Evolutionary conservation across 2,797 vertebrate species (phyloP).

Genomic region (Sebastes itinus): DNA sequence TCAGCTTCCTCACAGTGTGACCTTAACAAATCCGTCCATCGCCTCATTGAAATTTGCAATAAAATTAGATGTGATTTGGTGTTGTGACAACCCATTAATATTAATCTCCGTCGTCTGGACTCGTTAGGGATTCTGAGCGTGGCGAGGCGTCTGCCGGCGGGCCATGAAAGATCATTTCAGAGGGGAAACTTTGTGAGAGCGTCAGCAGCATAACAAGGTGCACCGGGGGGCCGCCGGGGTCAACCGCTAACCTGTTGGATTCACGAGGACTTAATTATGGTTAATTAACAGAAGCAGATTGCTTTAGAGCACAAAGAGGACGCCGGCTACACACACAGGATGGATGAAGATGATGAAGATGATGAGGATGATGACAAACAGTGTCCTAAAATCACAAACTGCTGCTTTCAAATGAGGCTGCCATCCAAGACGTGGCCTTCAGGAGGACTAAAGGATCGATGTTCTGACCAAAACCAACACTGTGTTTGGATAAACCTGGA

Average conservation of each 20-base stretch:
- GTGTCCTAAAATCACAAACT: background rate
- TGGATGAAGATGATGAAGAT: constrained; percentile 4
- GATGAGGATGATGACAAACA: background rate
- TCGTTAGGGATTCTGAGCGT: constrained; percentile 73
- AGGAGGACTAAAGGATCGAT: background rate
- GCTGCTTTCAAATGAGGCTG: background rate
- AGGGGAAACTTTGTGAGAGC: constrained; percentile 51
- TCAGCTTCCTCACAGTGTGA: constrained; percentile 43
- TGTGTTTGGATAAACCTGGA: background rate
- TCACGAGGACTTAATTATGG: constrained; percentile 47
- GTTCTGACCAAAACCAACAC: too few species aligned
- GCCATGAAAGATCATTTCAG: constrained; percentile 65
- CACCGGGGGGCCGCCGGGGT: background rate
- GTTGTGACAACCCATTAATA: constrained; percentile 79
- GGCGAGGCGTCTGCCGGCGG: constrained; percentile 37
- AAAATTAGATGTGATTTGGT: constrained; percentile 72
- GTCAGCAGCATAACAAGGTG: constrained; percentile 54
- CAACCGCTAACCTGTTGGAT: constrained; percentile 37
- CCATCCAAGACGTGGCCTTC: background rate
- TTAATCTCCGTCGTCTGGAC: constrained; percentile 63
- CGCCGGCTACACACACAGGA: background rate
- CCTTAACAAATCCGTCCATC: constrained; percentile 66
- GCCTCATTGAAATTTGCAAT: constrained; percentile 65
- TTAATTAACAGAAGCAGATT: constrained; percentile 34
- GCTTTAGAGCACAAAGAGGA: constrained; percentile 10